Percentiles rank a stretch among this genome's conserved stretches.
Evolutionary conservation across 1,140 invertebrate species (phyloP).

Genomic region (Cherax destructor): DNA sequence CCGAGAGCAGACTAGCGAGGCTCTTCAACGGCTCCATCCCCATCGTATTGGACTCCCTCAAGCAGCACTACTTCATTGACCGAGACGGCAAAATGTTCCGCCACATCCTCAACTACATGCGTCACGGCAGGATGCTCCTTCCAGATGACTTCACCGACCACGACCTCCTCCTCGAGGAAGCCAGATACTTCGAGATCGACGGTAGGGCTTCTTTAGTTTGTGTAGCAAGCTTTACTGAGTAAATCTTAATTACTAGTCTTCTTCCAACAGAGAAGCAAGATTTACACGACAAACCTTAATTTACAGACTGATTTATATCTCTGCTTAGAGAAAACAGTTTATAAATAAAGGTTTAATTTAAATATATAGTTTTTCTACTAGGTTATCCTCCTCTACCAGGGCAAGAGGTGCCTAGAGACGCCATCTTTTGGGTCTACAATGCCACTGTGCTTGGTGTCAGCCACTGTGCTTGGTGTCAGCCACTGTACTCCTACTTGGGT

Average conservation of each 20-base stretch:
- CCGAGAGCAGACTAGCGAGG: constrained; percentile 92
- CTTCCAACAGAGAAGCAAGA: neutral
- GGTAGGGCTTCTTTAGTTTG: constrained; percentile 79
- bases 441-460: no score
- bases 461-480: no score
- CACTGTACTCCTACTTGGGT: no score
- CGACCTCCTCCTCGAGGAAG: constrained; percentile 94
- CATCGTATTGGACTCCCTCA: constrained; percentile 95
- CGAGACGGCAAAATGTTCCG: constrained; percentile 79
- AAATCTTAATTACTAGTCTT: neutral
- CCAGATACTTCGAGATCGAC: constrained; percentile 92
- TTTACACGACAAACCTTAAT: no score
- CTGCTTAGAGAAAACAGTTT: no score
- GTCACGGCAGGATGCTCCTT: constrained; percentile 90
- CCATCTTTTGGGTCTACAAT: no score
- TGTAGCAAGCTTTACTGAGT: neutral
- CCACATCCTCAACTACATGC: constrained; percentile 96
- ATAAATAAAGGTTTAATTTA: no score
- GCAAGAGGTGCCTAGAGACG: no score
- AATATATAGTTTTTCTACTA: no score
- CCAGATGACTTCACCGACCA: constrained; percentile 91
- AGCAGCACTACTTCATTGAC: constrained; percentile 99
- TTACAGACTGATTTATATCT: no score
- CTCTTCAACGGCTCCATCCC: constrained; percentile 98
- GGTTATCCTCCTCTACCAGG: no score